Conservation (phyloP, 2,797 vertebrate genomes). For the Enteromius trimaculatus region DNA sequence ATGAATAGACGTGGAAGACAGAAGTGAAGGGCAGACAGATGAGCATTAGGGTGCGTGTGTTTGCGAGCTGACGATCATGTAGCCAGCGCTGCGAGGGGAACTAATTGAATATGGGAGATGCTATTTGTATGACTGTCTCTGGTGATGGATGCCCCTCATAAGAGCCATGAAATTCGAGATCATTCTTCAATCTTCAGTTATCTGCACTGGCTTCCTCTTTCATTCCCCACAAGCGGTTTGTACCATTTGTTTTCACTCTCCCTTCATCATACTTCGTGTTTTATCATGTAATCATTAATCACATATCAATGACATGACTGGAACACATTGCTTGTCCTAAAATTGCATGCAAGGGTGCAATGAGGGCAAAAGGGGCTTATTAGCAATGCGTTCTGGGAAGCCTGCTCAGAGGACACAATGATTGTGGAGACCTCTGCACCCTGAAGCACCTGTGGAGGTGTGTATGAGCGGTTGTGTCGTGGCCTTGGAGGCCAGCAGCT, state of each 20-base stretch:
- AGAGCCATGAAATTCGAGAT: conserved; percentile 75
- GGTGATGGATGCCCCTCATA: conserved; percentile 83
- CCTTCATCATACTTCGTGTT: conserved; percentile 54
- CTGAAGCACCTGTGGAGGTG: conserved; percentile 25
- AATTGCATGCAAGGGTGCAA: conserved; percentile 18
- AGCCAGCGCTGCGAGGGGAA: conserved; percentile 53
- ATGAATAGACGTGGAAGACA: conserved; percentile 30
- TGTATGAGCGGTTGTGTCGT: conserved; percentile 27
- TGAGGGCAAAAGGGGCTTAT: conserved; percentile 19
- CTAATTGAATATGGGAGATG: conserved; percentile 73
- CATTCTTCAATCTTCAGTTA: conserved; percentile 76
- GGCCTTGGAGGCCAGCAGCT: conserved; percentile 33
- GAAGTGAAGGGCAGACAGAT: conserved; percentile 38
- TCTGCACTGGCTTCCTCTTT: conserved; percentile 62
- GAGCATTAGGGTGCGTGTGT: conserved; percentile 21
- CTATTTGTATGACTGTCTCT: conserved; percentile 75
- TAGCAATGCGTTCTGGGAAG: conserved; percentile 11
- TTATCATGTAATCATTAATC: conserved; percentile 58
- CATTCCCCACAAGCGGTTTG: conserved; percentile 40
- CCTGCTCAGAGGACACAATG: conserved; percentile 10
- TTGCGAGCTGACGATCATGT: conserved; percentile 29
- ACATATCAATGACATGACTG: conserved; percentile 45
- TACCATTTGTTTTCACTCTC: conserved; percentile 61
- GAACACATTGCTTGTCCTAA: conserved; percentile 33
- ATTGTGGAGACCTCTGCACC: conserved; percentile 8